Percentiles rank a stretch among this genome's conserved stretches.
These are phyloP conservation scores for Drosophila gunungcola DNA, from an alignment of 1,140 invertebrate species.

Conservation along the genomic window DNA sequence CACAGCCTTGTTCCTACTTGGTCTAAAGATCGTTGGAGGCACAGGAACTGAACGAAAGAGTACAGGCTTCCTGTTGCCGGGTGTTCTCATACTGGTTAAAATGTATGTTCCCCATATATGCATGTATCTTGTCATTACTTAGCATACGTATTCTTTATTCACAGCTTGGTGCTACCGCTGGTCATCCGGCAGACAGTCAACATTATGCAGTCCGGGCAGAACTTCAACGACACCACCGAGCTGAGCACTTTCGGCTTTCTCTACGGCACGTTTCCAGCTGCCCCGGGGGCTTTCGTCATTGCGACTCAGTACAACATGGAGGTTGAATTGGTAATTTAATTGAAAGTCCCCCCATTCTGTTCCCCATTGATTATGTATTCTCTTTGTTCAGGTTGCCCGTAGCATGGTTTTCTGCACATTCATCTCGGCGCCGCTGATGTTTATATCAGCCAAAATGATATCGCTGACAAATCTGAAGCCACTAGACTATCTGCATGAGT, in stretches of 20 bases:
- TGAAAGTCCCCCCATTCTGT: not conserved
- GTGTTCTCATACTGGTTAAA: conserved; percentile 95
- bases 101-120: conserved; percentile 86
- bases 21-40: conserved; percentile 96
- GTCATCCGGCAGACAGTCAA: conserved; percentile 94
- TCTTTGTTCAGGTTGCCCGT: conserved; percentile 90
- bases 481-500: conserved; percentile 89
- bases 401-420: conserved; percentile 97
- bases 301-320: conserved; percentile 94
- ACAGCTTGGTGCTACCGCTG: conserved; percentile 93
- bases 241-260: conserved; percentile 97
- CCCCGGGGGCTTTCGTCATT: conserved; percentile 97
- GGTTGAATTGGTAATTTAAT: conserved; percentile 90
- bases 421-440: conserved; percentile 96
- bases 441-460: conserved; percentile 97
- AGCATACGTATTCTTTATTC: not conserved
- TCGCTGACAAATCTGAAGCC: conserved; percentile 89
- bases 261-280: conserved; percentile 97
- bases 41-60: conserved; percentile 87
- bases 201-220: conserved; percentile 88
- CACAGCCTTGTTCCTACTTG: conserved; percentile 95
- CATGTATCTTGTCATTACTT: not conserved
- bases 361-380: conserved; percentile 18
- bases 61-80: conserved; percentile 88
- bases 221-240: conserved; percentile 90